Conservation (phyloP, 1,140 invertebrate species). For the Megalopta genalis region DNA sequence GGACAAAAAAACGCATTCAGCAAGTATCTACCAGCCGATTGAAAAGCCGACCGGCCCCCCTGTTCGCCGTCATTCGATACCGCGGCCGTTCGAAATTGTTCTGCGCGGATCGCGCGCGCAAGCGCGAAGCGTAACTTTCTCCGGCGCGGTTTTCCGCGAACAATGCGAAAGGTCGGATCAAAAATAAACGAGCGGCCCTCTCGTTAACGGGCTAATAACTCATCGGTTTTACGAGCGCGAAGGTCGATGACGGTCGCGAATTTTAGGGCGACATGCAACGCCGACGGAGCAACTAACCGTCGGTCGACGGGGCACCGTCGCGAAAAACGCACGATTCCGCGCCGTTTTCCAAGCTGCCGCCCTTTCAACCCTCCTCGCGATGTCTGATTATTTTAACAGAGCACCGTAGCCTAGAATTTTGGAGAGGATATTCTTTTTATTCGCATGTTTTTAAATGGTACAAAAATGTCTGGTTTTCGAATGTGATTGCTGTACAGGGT, state of each 20-base stretch:
- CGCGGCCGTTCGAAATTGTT: not conserved
- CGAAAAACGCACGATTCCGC: not conserved
- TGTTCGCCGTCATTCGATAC: conserved; percentile 10
- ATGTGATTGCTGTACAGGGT: too few species aligned
- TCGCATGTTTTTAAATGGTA: too few species aligned
- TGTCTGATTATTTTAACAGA: not conserved
- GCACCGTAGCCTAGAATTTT: too few species aligned
- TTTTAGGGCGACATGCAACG: conserved; percentile 66
- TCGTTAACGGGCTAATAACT: conserved; percentile 68
- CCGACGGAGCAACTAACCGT: conserved; percentile 62
- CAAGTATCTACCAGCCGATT: conserved; percentile 14
- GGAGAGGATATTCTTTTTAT: too few species aligned
- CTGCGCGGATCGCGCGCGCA: not conserved
- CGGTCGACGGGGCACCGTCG: conserved; percentile 1
- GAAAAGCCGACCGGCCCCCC: conserved; percentile 1
- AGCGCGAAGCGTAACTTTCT: conserved; percentile 1
- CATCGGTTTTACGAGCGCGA: conserved; percentile 62
- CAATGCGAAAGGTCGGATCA: conserved; percentile 46
- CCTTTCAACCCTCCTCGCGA: not conserved
- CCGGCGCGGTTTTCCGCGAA: conserved; percentile 15
- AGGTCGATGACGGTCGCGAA: conserved; percentile 39
- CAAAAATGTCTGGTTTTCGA: too few species aligned
- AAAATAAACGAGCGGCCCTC: conserved; percentile 55
- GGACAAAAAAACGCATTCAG: not conserved
- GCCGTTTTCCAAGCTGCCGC: conserved; percentile 8